These are phyloP conservation scores for Poicephalus meyeri DNA, from an alignment of 2,113 vertebrate species.

Conservation along the genomic window DNA sequence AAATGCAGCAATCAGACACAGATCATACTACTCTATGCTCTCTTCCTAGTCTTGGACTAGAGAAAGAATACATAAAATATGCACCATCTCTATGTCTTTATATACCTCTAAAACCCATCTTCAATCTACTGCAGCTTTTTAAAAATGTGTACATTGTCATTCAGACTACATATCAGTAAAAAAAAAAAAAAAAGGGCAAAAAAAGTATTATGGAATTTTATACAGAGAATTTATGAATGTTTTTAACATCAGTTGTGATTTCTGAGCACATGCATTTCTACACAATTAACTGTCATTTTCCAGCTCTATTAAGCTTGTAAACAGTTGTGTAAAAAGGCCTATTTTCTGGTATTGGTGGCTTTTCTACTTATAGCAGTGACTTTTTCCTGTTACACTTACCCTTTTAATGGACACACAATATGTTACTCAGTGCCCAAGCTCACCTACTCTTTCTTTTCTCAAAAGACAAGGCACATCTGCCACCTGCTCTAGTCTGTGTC, in stretches of 20 bases:
- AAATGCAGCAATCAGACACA: not conserved
- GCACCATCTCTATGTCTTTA: not conserved
- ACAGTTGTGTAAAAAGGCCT: not conserved
- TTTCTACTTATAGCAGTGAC: slow-evolving; percentile 49
- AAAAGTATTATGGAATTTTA: not conserved
- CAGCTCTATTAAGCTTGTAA: not conserved
- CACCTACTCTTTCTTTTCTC: slow-evolving; percentile 89
- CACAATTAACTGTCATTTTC: not conserved
- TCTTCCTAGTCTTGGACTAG: not conserved
- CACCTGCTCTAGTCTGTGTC: slow-evolving; percentile 89
- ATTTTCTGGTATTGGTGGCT: slow-evolving; percentile 3
- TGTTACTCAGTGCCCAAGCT: slow-evolving; percentile 81
- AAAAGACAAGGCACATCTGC: slow-evolving; percentile 92
- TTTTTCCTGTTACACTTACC: slow-evolving; percentile 68
- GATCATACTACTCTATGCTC: not conserved
- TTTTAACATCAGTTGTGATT: not conserved
- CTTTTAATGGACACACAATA: slow-evolving; percentile 79
- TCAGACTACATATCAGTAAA: not conserved
- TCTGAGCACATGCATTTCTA: not conserved
- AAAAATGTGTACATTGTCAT: not conserved
- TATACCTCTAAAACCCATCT: not conserved
- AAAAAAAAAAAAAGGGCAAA: not conserved
- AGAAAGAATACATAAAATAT: not conserved
- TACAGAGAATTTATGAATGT: not conserved
- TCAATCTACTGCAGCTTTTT: not conserved